phyloP scores from a whole-genome alignment of 2,888 invertebrate species.

The Lacanobia oleracea region DNA sequence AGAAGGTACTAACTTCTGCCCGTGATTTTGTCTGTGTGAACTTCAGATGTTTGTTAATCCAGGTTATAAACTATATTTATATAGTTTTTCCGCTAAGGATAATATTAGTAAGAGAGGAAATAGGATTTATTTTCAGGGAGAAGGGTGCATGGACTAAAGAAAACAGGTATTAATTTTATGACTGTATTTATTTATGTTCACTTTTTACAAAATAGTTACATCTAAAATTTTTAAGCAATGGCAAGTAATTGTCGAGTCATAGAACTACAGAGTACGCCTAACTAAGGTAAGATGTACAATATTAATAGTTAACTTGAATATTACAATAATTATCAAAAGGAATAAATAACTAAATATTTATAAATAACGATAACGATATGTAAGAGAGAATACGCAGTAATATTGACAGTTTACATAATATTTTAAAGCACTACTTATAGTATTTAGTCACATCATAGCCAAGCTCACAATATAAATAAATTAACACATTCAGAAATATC shows the following conservation, averaged over 20 bases:
- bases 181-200: slow-evolving; percentile 62
- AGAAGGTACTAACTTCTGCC: too few species aligned
- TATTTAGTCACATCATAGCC: slow-evolving; percentile 66
- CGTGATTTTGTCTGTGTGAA: too few species aligned
- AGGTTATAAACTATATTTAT: too few species aligned
- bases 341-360: slow-evolving; percentile 64
- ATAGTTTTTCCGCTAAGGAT: too few species aligned
- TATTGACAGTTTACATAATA: slow-evolving; percentile 43
- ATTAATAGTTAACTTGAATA: slow-evolving; percentile 47
- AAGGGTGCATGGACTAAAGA: not conserved
- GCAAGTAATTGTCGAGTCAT: slow-evolving; percentile 63
- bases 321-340: slow-evolving; percentile 34
- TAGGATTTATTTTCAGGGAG: too few species aligned
- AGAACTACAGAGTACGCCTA: slow-evolving; percentile 30
- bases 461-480: slow-evolving; percentile 64
- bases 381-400: slow-evolving; percentile 34
- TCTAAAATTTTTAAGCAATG: slow-evolving; percentile 61
- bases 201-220: slow-evolving; percentile 58
- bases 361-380: slow-evolving; percentile 57
- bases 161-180: slow-evolving; percentile 9
- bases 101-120: too few species aligned
- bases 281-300: slow-evolving; percentile 57
- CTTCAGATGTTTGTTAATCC: too few species aligned
- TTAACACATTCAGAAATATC: slow-evolving; percentile 68
- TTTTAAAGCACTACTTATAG: slow-evolving; percentile 47